Percentiles rank a stretch among this genome's conserved stretches.
Conservation (phyloP, 1,140 invertebrate genomes). For the Zaprionus nigranus region DNA sequence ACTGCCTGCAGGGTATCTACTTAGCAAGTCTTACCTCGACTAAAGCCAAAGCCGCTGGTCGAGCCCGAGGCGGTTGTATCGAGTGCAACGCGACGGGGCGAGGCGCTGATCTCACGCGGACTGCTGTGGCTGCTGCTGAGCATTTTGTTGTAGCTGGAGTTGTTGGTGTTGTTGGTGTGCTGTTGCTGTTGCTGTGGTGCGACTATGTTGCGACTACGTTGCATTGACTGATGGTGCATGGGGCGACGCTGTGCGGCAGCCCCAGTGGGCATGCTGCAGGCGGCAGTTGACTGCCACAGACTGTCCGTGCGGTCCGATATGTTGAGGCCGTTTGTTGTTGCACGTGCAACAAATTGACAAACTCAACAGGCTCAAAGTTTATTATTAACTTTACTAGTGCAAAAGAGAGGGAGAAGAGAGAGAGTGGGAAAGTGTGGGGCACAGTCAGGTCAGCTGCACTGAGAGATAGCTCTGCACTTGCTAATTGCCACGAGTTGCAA, state of each 20-base stretch:
- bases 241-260: constrained; percentile 40
- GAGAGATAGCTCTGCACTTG: constrained; percentile 23
- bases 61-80: constrained; percentile 79
- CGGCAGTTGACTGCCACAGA: constrained; percentile 75
- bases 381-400: background rate
- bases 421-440: background rate
- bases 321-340: constrained; percentile 53
- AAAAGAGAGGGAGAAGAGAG: background rate
- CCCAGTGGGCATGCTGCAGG: constrained; percentile 61
- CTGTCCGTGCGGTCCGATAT: constrained; percentile 82
- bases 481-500: constrained; percentile 60
- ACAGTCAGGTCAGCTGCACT: background rate
- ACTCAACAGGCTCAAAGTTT: background rate
- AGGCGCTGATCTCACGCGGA: constrained; percentile 69
- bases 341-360: constrained; percentile 9
- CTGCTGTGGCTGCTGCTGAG: constrained; percentile 76
- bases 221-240: constrained; percentile 47
- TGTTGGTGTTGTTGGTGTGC: constrained; percentile 37
- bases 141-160: constrained; percentile 58
- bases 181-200: constrained; percentile 56
- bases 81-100: constrained; percentile 64
- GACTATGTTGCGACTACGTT: constrained; percentile 23
- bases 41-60: constrained; percentile 74
- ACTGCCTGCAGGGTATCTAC: background rate
- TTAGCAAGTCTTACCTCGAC: constrained; percentile 69